These are phyloP conservation scores for Leptobrachium ailaonicum DNA, from an alignment of 2,113 vertebrate species.

Conservation along the genomic window DNA sequence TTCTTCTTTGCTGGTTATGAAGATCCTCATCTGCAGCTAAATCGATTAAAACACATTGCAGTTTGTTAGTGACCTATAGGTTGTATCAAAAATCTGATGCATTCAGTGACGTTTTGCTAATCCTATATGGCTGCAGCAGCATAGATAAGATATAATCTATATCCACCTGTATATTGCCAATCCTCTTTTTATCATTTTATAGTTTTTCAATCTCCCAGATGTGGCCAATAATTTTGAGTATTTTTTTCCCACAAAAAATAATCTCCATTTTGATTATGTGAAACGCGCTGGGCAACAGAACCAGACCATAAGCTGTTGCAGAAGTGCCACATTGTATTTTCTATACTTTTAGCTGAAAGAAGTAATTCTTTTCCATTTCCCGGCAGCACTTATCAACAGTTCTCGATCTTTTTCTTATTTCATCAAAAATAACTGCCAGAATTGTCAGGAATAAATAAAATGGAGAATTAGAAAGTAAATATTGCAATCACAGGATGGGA, in stretches of 20 bases:
- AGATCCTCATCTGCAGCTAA: constrained; percentile 10
- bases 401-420: not conserved
- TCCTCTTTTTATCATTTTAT: constrained; percentile 21
- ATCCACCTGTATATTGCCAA: constrained; percentile 15
- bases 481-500: not conserved
- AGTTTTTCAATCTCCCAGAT: constrained; percentile 3
- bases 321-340: not conserved
- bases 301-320: not conserved
- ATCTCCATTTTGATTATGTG: not conserved
- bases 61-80: constrained; percentile 5
- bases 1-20: not conserved
- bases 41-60: constrained; percentile 4
- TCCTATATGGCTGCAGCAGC: constrained; percentile 27
- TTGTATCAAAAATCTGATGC: constrained; percentile 10
- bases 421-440: not conserved
- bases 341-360: not conserved
- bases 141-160: constrained; percentile 37
- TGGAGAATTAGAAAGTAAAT: not conserved
- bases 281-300: not conserved
- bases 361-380: not conserved
- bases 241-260: constrained; percentile 17
- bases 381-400: not conserved
- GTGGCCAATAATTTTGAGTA: constrained; percentile 10
- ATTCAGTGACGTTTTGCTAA: constrained; percentile 32
- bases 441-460: not conserved